Base-by-base conservation (phyloP, 2,113 vertebrate species). In the Charadrius vociferus region DNA sequence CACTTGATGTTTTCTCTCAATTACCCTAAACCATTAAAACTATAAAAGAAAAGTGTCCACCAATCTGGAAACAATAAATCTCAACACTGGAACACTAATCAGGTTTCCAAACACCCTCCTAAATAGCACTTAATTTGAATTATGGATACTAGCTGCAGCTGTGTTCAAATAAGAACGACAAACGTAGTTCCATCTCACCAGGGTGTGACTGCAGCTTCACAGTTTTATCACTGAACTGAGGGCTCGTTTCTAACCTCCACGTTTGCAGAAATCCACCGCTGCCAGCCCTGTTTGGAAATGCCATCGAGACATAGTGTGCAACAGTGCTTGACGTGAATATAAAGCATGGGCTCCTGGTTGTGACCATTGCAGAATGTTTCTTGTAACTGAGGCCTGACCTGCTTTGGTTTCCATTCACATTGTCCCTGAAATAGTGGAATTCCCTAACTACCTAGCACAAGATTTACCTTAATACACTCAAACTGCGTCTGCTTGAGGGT, bases 1-100 rank as follows among this genome's bases (percentile, higher is more conserved):
- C 39, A 93, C 68, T 95, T 82, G 65, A 87, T 2, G 0, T 85
- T 92, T 95, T 96, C 49, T 95, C 77, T 74, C 83, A 89, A 68
- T 91, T 92, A 75, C 65, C 14, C 65, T 85, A 85, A 95, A 90
- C 94, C 6, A 3, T 88, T 90, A 95, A 92, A 95, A 93, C 70
- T 85, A 68, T 72, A 72, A 85, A 77, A 81, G 55, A 96, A 93
- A 94, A 95, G 72, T 65, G 73, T 94, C 73, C 74, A 88, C 73
- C 77, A 93, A 88, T 95, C 88, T 97, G 94, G 91, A 95, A 97
- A 87, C 91, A 95, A 97, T 96, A 95, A 94, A 92, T 97, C 93
- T 95, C 21, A 29, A n/a, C 52, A 41, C 81, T 96, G 93, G 94
- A 96, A 89, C 83, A 87, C 55, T 97, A 95, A 87, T 82, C 0